A percentile compares a stretch with the other conserved stretches of the same genome.
phyloP scores from a whole-genome alignment of 2,797 vertebrate species.

The Linurgus olivaceus region DNA sequence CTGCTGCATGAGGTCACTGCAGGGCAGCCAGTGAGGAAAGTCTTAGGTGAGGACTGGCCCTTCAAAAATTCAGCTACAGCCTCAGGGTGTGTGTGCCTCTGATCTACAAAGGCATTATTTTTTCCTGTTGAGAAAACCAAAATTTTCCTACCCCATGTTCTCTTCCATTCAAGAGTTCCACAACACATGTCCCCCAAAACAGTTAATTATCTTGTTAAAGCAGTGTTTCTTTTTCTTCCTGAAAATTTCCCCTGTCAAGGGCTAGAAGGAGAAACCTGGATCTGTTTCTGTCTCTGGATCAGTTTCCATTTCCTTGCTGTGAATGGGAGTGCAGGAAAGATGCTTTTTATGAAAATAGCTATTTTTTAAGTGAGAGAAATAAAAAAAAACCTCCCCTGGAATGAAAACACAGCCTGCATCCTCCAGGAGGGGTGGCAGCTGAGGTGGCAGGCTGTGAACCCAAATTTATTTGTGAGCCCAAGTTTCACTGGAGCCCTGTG shows the following conservation, averaged over 20 bases:
- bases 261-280: background rate
- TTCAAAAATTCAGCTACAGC: background rate
- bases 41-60: background rate
- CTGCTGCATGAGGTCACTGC: background rate
- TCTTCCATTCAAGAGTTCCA: background rate
- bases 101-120: background rate
- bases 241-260: background rate
- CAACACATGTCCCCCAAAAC: background rate
- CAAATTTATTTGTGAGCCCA: background rate
- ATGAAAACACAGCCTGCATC: background rate
- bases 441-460: background rate
- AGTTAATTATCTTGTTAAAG: background rate
- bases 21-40: background rate
- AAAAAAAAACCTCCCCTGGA: background rate
- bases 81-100: background rate
- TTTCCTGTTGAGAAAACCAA: background rate
- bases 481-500: fast-evolving
- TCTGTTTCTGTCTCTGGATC: background rate
- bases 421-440: background rate
- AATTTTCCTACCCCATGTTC: background rate
- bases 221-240: background rate
- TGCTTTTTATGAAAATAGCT: background rate
- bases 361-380: background rate
- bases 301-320: background rate
- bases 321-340: background rate